Conservation (phyloP, 2,888 invertebrate genomes). For the Aleiodes testaceus region DNA sequence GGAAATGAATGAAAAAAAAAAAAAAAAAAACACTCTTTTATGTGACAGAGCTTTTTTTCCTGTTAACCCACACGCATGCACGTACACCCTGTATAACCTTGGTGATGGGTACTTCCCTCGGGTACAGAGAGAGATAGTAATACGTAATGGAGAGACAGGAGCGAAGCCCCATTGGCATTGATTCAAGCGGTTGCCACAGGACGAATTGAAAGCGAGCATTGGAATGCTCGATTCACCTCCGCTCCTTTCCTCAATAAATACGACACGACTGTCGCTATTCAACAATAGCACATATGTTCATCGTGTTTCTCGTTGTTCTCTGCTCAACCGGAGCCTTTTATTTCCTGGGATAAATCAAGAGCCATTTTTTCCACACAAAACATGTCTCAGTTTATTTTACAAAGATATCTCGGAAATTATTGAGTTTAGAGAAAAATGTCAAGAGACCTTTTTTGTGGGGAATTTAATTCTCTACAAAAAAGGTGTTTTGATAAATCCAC, state of each 20-base stretch:
- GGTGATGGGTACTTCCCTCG: slow-evolving; percentile 4
- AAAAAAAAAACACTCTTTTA: slow-evolving; percentile 8
- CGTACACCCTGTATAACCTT: background rate
- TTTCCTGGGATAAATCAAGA: background rate
- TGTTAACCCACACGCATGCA: slow-evolving; percentile 28
- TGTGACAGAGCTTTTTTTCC: background rate
- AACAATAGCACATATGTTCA: slow-evolving; percentile 18
- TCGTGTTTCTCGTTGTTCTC: background rate
- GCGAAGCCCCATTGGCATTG: slow-evolving; percentile 35
- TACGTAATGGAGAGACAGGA: background rate
- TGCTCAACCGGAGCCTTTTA: background rate
- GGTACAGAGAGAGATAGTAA: slow-evolving; percentile 3
- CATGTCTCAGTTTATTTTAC: too few species aligned
- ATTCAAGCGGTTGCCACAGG: slow-evolving; percentile 40
- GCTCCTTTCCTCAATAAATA: slow-evolving; percentile 40
- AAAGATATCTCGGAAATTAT: too few species aligned
- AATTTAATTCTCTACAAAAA: too few species aligned
- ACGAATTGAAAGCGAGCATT: slow-evolving; percentile 41
- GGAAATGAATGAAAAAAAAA: background rate
- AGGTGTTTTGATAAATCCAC: too few species aligned
- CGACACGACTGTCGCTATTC: slow-evolving; percentile 28
- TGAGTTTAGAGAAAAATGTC: too few species aligned
- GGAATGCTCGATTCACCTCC: slow-evolving; percentile 38
- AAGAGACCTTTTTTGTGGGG: too few species aligned
- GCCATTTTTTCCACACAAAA: too few species aligned